Percentiles rank a stretch among this genome's conserved stretches.
Evolutionary conservation across 37 sponge, comb jelly and placozoan species (phyloP).

Genomic region (Haliclona indistincta): DNA sequence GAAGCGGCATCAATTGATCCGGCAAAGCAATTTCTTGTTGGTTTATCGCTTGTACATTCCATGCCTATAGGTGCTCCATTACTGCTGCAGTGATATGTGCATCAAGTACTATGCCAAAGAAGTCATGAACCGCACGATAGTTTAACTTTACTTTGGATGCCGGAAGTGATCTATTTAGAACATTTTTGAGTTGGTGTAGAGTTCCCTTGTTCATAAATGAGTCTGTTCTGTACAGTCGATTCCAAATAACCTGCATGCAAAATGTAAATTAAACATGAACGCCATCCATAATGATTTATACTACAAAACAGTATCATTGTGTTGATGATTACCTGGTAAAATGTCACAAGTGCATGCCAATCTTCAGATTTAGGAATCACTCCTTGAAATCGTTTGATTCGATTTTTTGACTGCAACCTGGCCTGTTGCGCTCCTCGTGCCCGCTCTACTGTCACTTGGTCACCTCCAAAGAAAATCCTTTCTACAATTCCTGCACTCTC

Average conservation of each 20-base stretch:
- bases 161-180: not conserved
- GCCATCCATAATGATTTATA: too few species aligned
- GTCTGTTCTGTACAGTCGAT: too few species aligned
- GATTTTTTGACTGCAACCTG: not conserved
- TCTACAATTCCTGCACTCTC: not conserved
- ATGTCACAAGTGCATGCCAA: too few species aligned
- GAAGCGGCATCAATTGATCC: not conserved
- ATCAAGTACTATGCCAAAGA: too few species aligned
- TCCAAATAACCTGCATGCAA: conserved; percentile 21
- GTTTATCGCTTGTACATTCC: not conserved
- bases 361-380: conserved; percentile 8
- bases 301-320: too few species aligned
- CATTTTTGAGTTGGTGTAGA: too few species aligned
- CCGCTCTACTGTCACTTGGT: conserved; percentile 14
- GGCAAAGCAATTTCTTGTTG: not conserved
- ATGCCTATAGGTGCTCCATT: conserved; percentile 6
- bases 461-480: conserved; percentile 14
- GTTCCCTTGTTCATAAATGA: too few species aligned
- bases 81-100: conserved; percentile 20
- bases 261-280: not conserved
- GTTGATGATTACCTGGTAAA: conserved; percentile 18
- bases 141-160: too few species aligned
- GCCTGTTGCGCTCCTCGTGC: not conserved
- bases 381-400: not conserved
- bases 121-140: too few species aligned